phyloP scores from a whole-genome alignment of 2,113 vertebrate species.

The Alaudala cheleensis region DNA sequence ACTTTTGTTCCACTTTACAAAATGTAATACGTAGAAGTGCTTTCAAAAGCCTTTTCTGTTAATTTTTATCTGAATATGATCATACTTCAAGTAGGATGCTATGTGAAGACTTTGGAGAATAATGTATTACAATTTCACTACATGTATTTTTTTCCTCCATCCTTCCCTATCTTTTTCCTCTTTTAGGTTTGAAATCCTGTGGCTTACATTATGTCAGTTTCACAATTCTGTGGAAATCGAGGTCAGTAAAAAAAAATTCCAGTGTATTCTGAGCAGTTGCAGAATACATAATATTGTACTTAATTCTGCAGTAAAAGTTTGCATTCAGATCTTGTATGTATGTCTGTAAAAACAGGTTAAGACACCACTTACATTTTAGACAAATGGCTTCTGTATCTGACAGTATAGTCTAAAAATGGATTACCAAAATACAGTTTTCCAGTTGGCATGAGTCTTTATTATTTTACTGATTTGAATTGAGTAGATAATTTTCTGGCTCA shows the following conservation, averaged over 20 bases:
- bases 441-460: background rate
- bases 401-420: background rate
- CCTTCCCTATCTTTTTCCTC: background rate
- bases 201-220: conserved; percentile 95
- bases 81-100: background rate
- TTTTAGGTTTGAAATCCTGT: conserved; percentile 92
- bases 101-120: background rate
- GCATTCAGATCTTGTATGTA: background rate
- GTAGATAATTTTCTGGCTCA: background rate
- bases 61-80: background rate
- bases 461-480: background rate
- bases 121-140: background rate
- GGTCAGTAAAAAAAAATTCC: conserved; percentile 72
- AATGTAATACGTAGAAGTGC: background rate
- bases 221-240: conserved; percentile 94
- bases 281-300: background rate
- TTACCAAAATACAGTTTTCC: background rate
- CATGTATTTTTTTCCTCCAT: background rate
- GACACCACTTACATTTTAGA: background rate
- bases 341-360: background rate
- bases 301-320: background rate
- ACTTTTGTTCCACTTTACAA: background rate
- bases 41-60: background rate
- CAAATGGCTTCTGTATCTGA: background rate
- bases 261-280: background rate